A percentile compares a stretch with the other conserved stretches of the same genome.
These are phyloP conservation scores for Macrosoma leucophasiata DNA, from an alignment of 2,888 invertebrate species.

Conservation along the genomic window DNA sequence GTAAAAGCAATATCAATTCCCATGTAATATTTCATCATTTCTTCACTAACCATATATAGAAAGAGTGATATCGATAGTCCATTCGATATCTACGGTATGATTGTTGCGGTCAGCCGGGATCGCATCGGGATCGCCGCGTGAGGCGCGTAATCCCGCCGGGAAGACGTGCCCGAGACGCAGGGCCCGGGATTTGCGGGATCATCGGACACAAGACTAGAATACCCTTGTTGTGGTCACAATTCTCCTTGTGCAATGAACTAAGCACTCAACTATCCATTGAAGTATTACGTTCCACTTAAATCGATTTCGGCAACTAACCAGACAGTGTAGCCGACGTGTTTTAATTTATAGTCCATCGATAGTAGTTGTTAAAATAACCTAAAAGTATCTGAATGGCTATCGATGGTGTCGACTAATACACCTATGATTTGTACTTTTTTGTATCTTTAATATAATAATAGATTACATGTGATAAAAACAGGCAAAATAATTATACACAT, in stretches of 20 bases:
- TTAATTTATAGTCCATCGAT: constrained; percentile 20
- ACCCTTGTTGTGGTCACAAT: constrained; percentile 45
- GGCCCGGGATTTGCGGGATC: constrained; percentile 59
- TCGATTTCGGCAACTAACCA: constrained; percentile 19
- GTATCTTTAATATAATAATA: neutral
- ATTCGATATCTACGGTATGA: constrained; percentile 33
- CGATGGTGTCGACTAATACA: too few relatives aligned
- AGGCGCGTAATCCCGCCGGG: constrained; percentile 47
- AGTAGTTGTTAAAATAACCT: constrained; percentile 22
- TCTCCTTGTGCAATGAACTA: constrained; percentile 28
- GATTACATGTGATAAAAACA: neutral
- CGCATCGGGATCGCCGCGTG: constrained; percentile 41
- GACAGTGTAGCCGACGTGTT: constrained; percentile 15
- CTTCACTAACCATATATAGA: too few relatives aligned
- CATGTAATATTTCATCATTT: too few relatives aligned
- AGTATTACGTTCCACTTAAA: constrained; percentile 11
- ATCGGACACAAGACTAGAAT: constrained; percentile 51
- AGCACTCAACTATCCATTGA: constrained; percentile 8
- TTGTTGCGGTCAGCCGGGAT: constrained; percentile 45
- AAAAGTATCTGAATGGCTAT: constrained; percentile 7
- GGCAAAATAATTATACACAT: neutral
- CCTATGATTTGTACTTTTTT: neutral
- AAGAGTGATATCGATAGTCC: constrained; percentile 15
- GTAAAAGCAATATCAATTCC: too few relatives aligned
- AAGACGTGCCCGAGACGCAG: constrained; percentile 55